Conservation (phyloP, 2,113 vertebrate genomes). For the Sigmodon hispidus region DNA sequence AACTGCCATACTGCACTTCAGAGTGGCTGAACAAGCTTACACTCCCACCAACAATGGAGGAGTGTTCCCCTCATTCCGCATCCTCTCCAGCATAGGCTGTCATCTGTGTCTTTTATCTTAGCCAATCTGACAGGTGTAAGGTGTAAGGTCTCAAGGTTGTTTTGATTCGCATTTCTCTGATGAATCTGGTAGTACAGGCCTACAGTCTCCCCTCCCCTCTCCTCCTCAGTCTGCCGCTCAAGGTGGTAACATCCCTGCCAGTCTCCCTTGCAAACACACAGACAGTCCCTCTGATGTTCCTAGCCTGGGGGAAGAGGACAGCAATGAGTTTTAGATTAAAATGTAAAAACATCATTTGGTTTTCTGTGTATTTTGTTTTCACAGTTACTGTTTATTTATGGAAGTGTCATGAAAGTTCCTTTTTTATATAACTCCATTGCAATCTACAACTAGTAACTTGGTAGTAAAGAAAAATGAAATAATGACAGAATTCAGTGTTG, state of each 20-base stretch:
- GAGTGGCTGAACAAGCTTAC: no score
- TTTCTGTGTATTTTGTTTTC: constrained; percentile 48
- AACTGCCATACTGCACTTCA: no score
- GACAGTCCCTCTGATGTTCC: background rate
- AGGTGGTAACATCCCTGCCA: background rate
- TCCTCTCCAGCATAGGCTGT: no score
- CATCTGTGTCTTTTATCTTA: no score
- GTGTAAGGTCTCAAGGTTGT: no score
- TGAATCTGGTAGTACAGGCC: background rate
- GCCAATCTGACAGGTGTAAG: no score
- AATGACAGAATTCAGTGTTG: constrained; percentile 23
- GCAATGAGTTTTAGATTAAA: background rate
- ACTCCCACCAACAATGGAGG: no score
- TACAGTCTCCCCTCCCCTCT: background rate
- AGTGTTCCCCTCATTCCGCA: no score
- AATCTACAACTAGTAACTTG: constrained; percentile 37
- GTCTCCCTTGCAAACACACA: constrained; percentile 35
- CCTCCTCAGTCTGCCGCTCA: background rate
- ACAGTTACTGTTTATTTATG: constrained; percentile 69
- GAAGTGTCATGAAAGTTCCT: constrained; percentile 37
- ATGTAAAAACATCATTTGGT: constrained; percentile 10
- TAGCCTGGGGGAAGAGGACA: background rate
- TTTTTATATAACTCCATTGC: constrained; percentile 43
- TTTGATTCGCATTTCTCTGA: no score
- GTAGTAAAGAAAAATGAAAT: constrained; percentile 47